phyloP scores from a whole-genome alignment of 23 tunicate species.

The Clavelina lepadiformis region DNA sequence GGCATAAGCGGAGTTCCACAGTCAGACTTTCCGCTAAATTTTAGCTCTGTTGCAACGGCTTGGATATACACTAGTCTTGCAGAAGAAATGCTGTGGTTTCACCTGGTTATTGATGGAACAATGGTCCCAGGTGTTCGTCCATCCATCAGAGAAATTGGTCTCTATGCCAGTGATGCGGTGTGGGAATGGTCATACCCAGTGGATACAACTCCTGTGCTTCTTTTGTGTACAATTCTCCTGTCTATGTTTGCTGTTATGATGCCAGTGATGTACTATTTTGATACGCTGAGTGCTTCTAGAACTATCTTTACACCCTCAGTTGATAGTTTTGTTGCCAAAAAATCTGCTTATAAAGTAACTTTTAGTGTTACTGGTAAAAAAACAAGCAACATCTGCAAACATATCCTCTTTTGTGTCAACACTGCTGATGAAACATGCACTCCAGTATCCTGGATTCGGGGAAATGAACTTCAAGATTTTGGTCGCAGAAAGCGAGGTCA shows the following conservation, averaged over 20 bases:
- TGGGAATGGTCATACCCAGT: slow-evolving; percentile 35
- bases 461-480: slow-evolving; percentile 13
- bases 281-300: neutral
- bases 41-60: slow-evolving; percentile 52
- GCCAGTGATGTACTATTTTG: slow-evolving; percentile 21
- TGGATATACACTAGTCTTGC: slow-evolving; percentile 39
- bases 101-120: slow-evolving; percentile 38
- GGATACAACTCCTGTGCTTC: slow-evolving; percentile 35
- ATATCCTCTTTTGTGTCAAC: slow-evolving; percentile 20
- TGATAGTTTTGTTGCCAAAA: neutral
- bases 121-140: slow-evolving; percentile 13
- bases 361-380: neutral
- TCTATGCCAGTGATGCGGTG: slow-evolving; percentile 40
- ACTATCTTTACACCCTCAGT: slow-evolving; percentile 10
- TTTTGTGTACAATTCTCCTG: neutral
- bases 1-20: slow-evolving; percentile 22
- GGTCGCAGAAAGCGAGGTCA: neutral
- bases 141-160: slow-evolving; percentile 53
- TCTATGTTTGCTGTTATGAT: slow-evolving; percentile 1
- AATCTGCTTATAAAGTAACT: neutral
- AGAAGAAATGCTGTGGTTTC: slow-evolving; percentile 70
- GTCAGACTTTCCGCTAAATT: slow-evolving; percentile 43
- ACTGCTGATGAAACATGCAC: neutral
- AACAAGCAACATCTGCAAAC: neutral
- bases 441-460: slow-evolving; percentile 53